phyloP scores from a whole-genome alignment of 2,113 vertebrate species.

The Pelecanus crispus region DNA sequence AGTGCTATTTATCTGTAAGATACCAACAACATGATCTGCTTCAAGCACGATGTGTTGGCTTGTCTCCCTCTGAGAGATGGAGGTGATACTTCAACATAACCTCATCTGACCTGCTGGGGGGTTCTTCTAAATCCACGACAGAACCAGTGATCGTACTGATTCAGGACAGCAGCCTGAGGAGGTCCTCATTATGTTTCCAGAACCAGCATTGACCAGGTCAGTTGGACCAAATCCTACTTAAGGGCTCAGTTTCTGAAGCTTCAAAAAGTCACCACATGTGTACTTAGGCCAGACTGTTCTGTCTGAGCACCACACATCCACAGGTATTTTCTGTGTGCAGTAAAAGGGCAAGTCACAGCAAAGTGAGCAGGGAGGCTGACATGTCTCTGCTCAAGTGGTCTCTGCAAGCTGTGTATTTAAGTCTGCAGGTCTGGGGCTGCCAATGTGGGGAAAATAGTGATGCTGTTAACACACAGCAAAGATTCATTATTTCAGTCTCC shows the following conservation, averaged over 20 bases:
- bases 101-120: not conserved
- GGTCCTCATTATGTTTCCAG: not conserved
- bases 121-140: not conserved
- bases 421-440: not conserved
- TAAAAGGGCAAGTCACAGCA: not conserved
- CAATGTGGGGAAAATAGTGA: not conserved
- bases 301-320: not conserved
- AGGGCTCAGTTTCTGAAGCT: not conserved
- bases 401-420: not conserved
- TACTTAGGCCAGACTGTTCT: not conserved
- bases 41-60: not conserved
- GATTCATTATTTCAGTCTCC: not conserved
- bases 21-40: not conserved
- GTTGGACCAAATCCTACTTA: not conserved
- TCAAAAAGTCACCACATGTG: not conserved
- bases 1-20: conserved; percentile 28
- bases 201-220: not conserved
- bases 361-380: not conserved
- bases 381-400: not conserved
- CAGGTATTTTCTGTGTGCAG: not conserved
- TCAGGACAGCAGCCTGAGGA: not conserved
- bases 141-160: not conserved
- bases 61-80: not conserved
- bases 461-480: not conserved
- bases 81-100: not conserved